Evolutionary conservation across 2,113 vertebrate species (phyloP).

Genomic region (Choloepus hoffmanni): DNA sequence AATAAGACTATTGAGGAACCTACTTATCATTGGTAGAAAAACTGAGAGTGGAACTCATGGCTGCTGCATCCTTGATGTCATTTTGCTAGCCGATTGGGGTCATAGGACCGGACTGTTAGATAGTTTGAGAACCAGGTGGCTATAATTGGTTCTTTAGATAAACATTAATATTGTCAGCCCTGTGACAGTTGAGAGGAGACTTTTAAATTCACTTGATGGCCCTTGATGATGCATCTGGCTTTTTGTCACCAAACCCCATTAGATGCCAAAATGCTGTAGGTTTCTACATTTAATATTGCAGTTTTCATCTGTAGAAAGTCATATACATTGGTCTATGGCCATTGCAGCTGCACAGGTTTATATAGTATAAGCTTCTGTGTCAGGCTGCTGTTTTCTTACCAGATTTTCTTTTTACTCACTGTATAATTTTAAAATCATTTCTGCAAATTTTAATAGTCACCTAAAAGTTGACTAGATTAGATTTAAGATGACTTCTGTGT

Average conservation of each 20-base stretch:
- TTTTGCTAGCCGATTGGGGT: background rate
- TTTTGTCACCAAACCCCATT: background rate
- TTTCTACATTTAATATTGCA: background rate
- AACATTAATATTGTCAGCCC: conserved; percentile 22
- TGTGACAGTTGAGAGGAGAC: background rate
- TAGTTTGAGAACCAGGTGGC: background rate
- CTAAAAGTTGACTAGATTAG: conserved; percentile 61
- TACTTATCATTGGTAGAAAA: background rate
- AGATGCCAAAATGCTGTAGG: background rate
- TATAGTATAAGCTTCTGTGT: background rate
- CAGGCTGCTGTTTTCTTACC: background rate
- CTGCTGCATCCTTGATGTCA: background rate
- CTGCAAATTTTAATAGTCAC: conserved; percentile 50
- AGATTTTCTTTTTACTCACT: background rate
- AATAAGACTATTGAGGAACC: background rate
- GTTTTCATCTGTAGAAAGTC: background rate
- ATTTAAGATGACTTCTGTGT: conserved; percentile 50
- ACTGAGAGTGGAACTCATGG: background rate
- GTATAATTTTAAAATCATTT: conserved; percentile 52
- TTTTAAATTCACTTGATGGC: background rate
- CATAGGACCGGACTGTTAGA: background rate
- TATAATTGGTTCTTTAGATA: background rate
- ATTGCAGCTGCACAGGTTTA: background rate
- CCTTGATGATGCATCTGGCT: background rate
- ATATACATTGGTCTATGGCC: background rate